phyloP scores from a whole-genome alignment of 2,888 invertebrate genomes.

The Limnephilus marmoratus region DNA sequence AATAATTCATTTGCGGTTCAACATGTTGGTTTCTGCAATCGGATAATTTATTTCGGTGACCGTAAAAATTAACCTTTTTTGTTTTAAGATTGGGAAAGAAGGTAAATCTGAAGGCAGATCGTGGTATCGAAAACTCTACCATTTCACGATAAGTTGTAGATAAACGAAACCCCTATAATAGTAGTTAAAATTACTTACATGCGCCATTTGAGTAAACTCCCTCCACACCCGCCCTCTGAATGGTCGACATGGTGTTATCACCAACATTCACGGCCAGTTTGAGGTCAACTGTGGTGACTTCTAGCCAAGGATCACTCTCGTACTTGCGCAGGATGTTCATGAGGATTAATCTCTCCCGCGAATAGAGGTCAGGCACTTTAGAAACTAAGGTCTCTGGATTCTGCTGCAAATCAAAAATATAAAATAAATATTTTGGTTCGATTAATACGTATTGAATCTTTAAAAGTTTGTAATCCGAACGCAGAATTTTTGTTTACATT shows the following conservation, averaged over 20 bases:
- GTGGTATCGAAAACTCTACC: too few relatives aligned
- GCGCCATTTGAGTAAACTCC: conserved; percentile 52
- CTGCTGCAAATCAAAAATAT: conserved; percentile 22
- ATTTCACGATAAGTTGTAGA: too few relatives aligned
- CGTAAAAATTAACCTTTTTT: too few relatives aligned
- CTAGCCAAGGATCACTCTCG: conserved; percentile 56
- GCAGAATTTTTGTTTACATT: too few relatives aligned
- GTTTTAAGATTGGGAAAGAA: too few relatives aligned
- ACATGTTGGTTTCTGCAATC: too few relatives aligned
- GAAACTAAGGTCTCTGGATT: conserved; percentile 1
- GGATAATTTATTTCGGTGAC: too few relatives aligned
- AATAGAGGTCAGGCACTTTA: not conserved
- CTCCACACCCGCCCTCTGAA: conserved; percentile 57
- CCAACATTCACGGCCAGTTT: conserved; percentile 55
- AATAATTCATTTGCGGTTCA: too few relatives aligned
- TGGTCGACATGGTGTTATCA: conserved; percentile 63
- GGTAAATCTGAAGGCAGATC: too few relatives aligned
- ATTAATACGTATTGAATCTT: too few relatives aligned
- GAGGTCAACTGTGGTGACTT: conserved; percentile 49
- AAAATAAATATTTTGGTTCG: not conserved
- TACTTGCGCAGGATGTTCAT: conserved; percentile 52
- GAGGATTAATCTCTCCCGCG: conserved; percentile 50
- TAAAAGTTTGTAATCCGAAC: too few relatives aligned
- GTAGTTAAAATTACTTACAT: conserved; percentile 46
- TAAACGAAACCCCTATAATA: not conserved